These are phyloP conservation scores for Limnephilus rhombicus DNA, from an alignment of 2,888 invertebrate species.

Conservation along the genomic window DNA sequence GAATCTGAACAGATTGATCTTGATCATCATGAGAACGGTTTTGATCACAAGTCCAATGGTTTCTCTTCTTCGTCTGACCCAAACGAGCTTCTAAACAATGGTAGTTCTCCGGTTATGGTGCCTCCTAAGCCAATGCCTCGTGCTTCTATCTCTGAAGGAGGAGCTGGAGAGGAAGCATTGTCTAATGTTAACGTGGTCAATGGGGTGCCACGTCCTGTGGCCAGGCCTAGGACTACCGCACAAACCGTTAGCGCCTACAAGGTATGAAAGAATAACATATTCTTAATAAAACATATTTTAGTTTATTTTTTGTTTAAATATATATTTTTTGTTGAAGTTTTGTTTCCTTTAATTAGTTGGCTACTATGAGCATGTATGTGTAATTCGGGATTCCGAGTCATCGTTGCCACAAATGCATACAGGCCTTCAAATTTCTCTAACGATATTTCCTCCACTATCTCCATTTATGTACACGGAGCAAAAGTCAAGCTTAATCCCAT, in stretches of 20 bases:
- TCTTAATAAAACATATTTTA: conserved; percentile 25
- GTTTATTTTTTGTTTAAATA: conserved; percentile 62
- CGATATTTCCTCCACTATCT: too few species aligned
- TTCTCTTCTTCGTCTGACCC: conserved; percentile 68
- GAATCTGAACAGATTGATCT: conserved; percentile 64
- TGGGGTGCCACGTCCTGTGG: conserved; percentile 80
- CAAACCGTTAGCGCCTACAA: conserved; percentile 86
- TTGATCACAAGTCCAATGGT: conserved; percentile 67
- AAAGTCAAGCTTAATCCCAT: too few species aligned
- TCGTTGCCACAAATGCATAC: too few species aligned
- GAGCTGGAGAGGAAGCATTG: conserved; percentile 74
- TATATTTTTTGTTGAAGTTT: conserved; percentile 59
- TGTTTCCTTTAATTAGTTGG: conserved; percentile 49
- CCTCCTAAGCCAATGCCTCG: conserved; percentile 88
- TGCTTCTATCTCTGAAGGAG: conserved; percentile 86
- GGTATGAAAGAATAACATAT: conserved; percentile 75
- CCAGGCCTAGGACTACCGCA: conserved; percentile 83
- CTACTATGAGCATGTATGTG: too few species aligned
- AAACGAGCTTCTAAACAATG: conserved; percentile 62
- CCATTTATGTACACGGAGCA: too few species aligned
- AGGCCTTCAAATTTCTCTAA: too few species aligned
- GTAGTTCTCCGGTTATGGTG: conserved; percentile 69
- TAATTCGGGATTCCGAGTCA: too few species aligned
- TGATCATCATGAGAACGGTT: conserved; percentile 64
- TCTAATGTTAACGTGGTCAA: conserved; percentile 73